Evolutionary conservation across 2,888 invertebrate species (phyloP).

Genomic region (Pherbina coryleti): DNA sequence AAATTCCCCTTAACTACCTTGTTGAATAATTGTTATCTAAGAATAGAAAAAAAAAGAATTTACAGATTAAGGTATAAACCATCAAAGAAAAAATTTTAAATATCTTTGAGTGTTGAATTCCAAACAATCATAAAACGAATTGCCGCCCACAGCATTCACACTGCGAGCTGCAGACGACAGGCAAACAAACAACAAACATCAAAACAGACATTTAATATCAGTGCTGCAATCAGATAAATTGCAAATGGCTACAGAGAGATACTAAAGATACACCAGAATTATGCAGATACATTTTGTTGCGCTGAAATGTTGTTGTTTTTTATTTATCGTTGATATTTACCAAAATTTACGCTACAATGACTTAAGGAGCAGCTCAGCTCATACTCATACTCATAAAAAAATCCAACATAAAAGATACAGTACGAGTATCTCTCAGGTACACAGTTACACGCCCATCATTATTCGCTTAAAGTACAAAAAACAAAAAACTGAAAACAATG

Average conservation of each 20-base stretch:
- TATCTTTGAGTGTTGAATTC: too few relatives aligned
- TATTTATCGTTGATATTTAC: not conserved
- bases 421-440: too few relatives aligned
- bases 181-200: too few relatives aligned
- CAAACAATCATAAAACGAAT: not conserved
- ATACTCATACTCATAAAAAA: too few relatives aligned
- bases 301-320: not conserved
- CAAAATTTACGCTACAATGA: not conserved
- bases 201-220: not conserved
- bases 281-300: not conserved
- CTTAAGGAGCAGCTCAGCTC: too few relatives aligned
- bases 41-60: too few relatives aligned
- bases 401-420: not conserved
- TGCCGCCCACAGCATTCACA: conserved; percentile 2
- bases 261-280: not conserved
- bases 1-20: too few relatives aligned
- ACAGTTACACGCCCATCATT: conserved; percentile 1
- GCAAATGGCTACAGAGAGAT: not conserved
- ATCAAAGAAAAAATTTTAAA: too few relatives aligned
- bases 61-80: too few relatives aligned
- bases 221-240: not conserved
- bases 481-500: not conserved
- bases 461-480: not conserved
- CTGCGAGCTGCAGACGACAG: not conserved
- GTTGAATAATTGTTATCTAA: too few relatives aligned